Conservation (phyloP, 2,888 invertebrate species). For the Thereva nobilitata region DNA sequence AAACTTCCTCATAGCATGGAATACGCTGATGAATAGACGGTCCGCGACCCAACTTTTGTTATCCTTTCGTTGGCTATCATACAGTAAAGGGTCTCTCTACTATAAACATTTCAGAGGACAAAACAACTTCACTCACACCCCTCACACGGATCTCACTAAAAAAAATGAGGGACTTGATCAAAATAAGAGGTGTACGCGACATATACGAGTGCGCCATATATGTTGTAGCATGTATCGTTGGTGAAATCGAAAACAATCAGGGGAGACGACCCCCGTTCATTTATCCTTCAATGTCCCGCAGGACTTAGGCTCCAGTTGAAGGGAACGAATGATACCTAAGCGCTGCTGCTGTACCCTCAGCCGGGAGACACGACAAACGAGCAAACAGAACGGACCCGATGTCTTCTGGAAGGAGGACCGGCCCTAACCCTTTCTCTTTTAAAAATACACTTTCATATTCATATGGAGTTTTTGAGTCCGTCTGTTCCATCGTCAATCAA, state of each 20-base stretch:
- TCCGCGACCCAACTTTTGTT: constrained; percentile 34
- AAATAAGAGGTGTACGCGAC: constrained; percentile 18
- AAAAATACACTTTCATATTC: constrained; percentile 24
- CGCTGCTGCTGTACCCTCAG: background rate
- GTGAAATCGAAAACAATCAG: constrained; percentile 35
- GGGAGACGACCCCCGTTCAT: constrained; percentile 10
- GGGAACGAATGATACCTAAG: constrained; percentile 20
- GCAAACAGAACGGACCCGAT: constrained; percentile 4
- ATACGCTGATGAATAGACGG: constrained; percentile 18
- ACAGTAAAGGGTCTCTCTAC: constrained; percentile 13
- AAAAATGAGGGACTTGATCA: constrained; percentile 9
- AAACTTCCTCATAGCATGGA: too few relatives aligned
- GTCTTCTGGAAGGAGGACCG: background rate
- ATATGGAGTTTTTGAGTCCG: constrained; percentile 21
- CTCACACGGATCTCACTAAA: background rate
- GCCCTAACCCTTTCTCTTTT: background rate
- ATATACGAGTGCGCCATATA: constrained; percentile 5
- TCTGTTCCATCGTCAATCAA: constrained; percentile 27
- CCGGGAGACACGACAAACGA: constrained; percentile 14
- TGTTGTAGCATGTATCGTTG: constrained; percentile 11
- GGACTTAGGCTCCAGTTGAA: constrained; percentile 16
- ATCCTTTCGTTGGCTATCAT: constrained; percentile 31
- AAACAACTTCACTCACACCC: constrained; percentile 13
- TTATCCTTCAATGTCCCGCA: constrained; percentile 29
- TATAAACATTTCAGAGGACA: constrained; percentile 30